Evolutionary conservation across 2,888 invertebrate species (phyloP), one percentile per base, ranked within the genome.

Genomic region (Tortrix viridana): DNA sequence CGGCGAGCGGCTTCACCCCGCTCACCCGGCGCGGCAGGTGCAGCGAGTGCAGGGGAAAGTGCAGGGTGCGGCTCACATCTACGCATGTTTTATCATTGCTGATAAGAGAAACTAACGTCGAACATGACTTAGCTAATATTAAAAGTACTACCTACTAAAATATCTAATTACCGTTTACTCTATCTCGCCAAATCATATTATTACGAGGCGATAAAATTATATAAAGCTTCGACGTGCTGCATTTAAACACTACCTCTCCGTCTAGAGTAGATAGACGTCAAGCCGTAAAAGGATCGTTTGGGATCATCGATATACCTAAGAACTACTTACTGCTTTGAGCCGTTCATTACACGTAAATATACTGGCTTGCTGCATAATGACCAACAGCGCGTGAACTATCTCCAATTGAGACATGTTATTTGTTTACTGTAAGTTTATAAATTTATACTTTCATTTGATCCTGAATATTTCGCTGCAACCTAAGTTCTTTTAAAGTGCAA

Each of bases 11-110:
- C 81, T 77, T 82, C 81, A 82, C 81, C 83, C 82, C 80, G 72
- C 75, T 80, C 77, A 80, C 79, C 77, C 77, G 82, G 77, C 82
- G 37, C 19, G 46, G 68, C 71, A 73, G 71, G 73, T 72, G 72
- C 69, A 68, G 59, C 69, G 62, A 65, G 74, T 74, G 74, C 80
- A 73, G 81, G 88, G 87, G 89, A 92, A 91, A 91, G 91, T 89
- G 80, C 80, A 82, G 87, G 88, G 89, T 77, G 89, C 84, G 89
- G 85, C 84, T 76, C 74, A 79, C 73, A 79, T 83, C 81, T 79
- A 88, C 86, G 86, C 85, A 87, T 85, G 87, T 86, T 88, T 89
- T 90, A 88, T 89, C 88, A 87, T 86, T 79, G 73, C 67, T 85
- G 90, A 89, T 90, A 89, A 89, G 88, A 88, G 89, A 89, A 89